Evolutionary conservation across 2,888 invertebrate species (phyloP), one percentile per base, ranked within the genome.

Genomic region (Steromphala cineraria): DNA sequence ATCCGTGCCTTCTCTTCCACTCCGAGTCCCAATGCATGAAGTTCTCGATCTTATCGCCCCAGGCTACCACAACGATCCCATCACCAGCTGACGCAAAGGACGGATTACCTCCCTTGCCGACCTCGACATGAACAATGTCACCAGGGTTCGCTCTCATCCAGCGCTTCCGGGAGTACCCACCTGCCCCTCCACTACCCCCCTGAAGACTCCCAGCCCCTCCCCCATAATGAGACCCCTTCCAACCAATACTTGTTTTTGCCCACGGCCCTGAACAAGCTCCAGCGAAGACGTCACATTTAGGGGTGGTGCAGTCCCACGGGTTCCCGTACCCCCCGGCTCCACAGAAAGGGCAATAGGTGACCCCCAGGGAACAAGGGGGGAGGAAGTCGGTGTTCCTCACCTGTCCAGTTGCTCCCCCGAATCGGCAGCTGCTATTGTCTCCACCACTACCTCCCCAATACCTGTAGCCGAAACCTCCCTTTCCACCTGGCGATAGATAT

Each of bases 101-200:
- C 13, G 81, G 81, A 2, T 53, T 21, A 31, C 81, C 81, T 4
- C 77, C 71, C 13, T 78, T 53, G 17, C 81, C 81, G n/a, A 81
- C 81, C 10, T 40, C 28, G 4, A 81, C 78, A 5, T 17, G 24
- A 15, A 81, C 52, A n/a, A 71, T 75, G 17, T 78, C 67, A 21
- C 78, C 67, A 31, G 77, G 71, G 36, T 31, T 55, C 53, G 78
- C 71, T 3, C 56, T 53, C 31, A 81, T 71, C 24, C 46, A 53
- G 10, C 53, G 53, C 53, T 67, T 77, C 19, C 46, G 24, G 0
- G 78, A 81, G 24, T 55, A 77, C 1, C 79, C 79, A 10, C 31
- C 81, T 3, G 78, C 81, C 17, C 82, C 82, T 7, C 80, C 80
- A 0, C 82, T 78, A 15, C 79, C 80, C 19, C 80, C 79, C 5